Percentiles rank a stretch among this genome's conserved stretches.
These are phyloP conservation scores for Geophilus truncorum DNA, from an alignment of 2,888 invertebrate species.

Conservation along the genomic window DNA sequence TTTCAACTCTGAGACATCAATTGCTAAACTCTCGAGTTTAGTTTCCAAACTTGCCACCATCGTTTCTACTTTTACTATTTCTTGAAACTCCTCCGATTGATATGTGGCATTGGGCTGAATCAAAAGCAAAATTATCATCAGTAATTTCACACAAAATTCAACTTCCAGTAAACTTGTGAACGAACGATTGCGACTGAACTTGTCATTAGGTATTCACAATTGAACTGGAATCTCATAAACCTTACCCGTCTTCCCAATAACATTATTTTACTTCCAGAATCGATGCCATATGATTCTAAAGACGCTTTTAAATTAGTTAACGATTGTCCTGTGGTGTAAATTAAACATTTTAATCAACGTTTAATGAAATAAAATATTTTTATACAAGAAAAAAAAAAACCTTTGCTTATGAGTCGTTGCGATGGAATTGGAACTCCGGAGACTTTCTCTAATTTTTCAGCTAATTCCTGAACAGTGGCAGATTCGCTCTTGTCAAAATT, in stretches of 20 bases:
- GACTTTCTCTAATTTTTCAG: not conserved
- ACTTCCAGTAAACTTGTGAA: no score
- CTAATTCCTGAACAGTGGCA: not conserved
- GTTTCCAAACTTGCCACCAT: not conserved
- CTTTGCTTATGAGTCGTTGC: not conserved
- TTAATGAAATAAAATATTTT: no score
- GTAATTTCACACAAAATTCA: no score
- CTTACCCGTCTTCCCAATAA: not conserved
- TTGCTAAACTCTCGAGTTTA: not conserved
- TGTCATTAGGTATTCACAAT: no score
- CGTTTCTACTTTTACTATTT: not conserved
- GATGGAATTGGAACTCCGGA: not conserved
- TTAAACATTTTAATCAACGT: not conserved
- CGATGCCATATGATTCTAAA: not conserved
- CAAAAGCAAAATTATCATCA: no score
- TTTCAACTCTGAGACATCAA: not conserved
- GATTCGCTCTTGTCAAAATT: not conserved
- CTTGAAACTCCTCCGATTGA: not conserved
- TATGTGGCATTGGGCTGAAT: not conserved
- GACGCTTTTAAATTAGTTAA: not conserved
- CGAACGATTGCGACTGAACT: no score
- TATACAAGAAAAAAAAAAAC: no score
- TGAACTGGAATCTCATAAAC: not conserved
- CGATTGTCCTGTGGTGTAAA: not conserved
- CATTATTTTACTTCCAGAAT: slow-evolving; percentile 19